phyloP scores from a whole-genome alignment of 92 coral and sea anemone species.

The Porites evermanni region DNA sequence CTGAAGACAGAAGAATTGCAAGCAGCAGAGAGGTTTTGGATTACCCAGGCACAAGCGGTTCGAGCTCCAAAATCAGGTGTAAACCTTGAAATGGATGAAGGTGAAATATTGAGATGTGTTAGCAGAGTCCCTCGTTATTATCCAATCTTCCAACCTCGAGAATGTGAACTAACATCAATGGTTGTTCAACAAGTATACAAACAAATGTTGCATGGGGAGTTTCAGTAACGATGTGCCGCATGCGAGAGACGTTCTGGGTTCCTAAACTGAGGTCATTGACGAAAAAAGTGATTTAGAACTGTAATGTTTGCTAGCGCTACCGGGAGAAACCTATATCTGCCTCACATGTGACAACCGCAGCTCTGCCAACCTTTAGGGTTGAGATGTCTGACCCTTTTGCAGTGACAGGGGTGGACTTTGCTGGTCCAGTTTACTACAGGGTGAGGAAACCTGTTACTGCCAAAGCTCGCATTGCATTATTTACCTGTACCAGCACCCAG shows the following conservation, averaged over 20 bases:
- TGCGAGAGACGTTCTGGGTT: too few relatives aligned
- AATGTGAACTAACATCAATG: not conserved
- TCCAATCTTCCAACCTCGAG: too few relatives aligned
- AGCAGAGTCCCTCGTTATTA: not conserved
- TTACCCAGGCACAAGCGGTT: not conserved
- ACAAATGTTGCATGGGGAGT: not conserved
- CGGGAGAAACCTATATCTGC: conserved; percentile 45
- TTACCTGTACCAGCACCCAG: conserved; percentile 61
- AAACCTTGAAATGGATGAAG: not conserved
- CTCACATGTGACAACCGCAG: conserved; percentile 1
- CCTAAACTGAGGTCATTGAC: too few relatives aligned
- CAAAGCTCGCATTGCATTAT: conserved; percentile 54
- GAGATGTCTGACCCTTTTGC: conserved; percentile 49
- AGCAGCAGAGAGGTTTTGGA: not conserved
- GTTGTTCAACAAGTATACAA: not conserved
- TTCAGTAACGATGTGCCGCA: too few relatives aligned
- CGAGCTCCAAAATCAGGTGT: not conserved
- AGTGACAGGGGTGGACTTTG: conserved; percentile 68
- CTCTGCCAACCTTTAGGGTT: conserved; percentile 38
- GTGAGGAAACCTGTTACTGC: not conserved
- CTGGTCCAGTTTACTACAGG: conserved; percentile 57
- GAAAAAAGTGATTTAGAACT: too few relatives aligned
- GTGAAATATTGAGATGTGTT: too few relatives aligned
- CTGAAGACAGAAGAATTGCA: too few relatives aligned
- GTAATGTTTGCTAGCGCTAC: not conserved